Conservation (phyloP, 2,797 vertebrate genomes). For the Ceyx erithaca region DNA sequence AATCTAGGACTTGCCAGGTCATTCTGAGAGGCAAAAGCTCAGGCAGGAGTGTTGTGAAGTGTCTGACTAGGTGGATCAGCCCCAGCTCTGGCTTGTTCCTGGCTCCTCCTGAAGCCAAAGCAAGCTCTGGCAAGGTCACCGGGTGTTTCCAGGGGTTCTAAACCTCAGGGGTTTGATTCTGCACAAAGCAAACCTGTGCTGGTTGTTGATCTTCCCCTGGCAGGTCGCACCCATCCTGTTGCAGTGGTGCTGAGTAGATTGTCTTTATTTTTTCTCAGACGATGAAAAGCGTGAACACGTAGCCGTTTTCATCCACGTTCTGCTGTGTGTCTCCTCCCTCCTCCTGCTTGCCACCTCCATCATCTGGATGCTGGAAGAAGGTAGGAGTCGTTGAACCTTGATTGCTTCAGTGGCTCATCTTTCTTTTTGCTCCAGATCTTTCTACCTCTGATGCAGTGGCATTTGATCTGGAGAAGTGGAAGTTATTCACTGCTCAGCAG, state of each 20-base stretch:
- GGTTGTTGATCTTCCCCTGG: background rate
- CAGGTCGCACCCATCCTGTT: background rate
- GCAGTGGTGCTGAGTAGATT: background rate
- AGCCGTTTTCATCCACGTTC: rapidly evolving
- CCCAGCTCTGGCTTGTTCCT: background rate
- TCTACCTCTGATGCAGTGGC: too few relatives aligned
- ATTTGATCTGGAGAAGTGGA: background rate
- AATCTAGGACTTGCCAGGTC: background rate
- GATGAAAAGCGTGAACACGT: rapidly evolving
- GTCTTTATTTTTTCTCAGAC: background rate
- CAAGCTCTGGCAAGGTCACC: background rate
- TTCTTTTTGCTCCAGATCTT: background rate
- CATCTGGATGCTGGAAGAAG: background rate
- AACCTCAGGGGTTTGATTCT: background rate
- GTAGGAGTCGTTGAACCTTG: background rate
- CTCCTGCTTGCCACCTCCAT: background rate
- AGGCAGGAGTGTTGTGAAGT: background rate
- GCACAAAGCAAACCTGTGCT: background rate
- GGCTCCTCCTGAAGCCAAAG: background rate
- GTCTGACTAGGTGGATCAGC: background rate
- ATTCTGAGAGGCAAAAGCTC: background rate
- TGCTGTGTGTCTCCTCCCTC: background rate
- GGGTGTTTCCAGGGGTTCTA: background rate
- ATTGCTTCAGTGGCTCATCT: background rate
- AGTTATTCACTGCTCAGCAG: background rate